Evolutionary conservation across 2,888 invertebrate genomes (phyloP).

Genomic region (Ferrisia virgata): DNA sequence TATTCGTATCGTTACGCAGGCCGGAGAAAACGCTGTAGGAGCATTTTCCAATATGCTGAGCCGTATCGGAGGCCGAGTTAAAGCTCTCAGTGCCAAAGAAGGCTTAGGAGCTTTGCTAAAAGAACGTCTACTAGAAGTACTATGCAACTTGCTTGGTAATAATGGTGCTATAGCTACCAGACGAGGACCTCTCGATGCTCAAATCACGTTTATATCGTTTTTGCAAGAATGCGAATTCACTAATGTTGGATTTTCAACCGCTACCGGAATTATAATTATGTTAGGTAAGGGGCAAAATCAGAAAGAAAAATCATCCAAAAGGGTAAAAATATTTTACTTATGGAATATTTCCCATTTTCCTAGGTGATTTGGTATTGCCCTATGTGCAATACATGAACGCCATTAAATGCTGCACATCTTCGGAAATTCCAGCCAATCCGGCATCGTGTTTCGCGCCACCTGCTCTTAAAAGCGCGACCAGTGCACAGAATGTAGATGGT

Average conservation of each 20-base stretch:
- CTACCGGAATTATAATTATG: constrained; percentile 70
- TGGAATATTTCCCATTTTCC: background rate
- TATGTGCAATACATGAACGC: constrained; percentile 37
- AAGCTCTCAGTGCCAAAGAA: background rate
- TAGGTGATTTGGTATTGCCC: constrained; percentile 22
- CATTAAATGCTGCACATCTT: constrained; percentile 39
- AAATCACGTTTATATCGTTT: constrained; percentile 68
- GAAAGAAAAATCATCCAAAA: constrained; percentile 49
- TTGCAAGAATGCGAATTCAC: constrained; percentile 65
- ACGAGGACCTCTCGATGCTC: constrained; percentile 70
- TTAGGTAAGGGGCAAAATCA: constrained; percentile 64
- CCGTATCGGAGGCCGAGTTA: background rate
- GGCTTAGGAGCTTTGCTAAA: constrained; percentile 58
- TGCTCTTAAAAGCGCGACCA: constrained; percentile 30
- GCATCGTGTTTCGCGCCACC: constrained; percentile 38
- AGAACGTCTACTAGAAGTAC: constrained; percentile 66
- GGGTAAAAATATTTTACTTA: background rate
- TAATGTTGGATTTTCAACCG: constrained; percentile 67
- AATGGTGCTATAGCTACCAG: constrained; percentile 63
- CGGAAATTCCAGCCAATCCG: constrained; percentile 35
- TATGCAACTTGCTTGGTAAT: constrained; percentile 69
- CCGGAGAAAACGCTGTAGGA: constrained; percentile 27
- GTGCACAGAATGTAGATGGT: constrained; percentile 31
- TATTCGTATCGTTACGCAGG: background rate
- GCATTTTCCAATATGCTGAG: constrained; percentile 33